These are phyloP conservation scores for Genyomyrus donnyi DNA, from an alignment of 2,113 vertebrate genomes.

Conservation along the genomic window DNA sequence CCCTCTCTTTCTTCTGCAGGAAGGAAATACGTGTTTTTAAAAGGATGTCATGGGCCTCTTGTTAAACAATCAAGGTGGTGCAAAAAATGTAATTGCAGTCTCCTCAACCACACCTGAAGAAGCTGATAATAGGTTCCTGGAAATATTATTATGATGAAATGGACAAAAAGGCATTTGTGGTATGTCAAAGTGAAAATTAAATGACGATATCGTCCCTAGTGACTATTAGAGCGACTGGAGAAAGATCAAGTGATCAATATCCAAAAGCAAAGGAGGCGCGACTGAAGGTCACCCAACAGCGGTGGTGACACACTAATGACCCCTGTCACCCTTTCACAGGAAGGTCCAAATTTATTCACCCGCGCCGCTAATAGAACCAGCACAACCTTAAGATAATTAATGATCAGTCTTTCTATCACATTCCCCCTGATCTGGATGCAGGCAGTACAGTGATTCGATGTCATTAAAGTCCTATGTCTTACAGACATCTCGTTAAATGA, in stretches of 20 bases:
- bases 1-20: conserved; percentile 85
- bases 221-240: background rate
- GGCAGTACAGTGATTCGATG: background rate
- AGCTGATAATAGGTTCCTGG: background rate
- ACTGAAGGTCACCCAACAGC: background rate
- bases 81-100: background rate
- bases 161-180: background rate
- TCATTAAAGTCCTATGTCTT: background rate
- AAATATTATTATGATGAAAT: background rate
- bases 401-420: background rate
- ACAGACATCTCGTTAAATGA: background rate
- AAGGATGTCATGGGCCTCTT: background rate
- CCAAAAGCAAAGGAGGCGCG: background rate
- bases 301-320: background rate
- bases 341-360: background rate
- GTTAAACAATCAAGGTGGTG: background rate
- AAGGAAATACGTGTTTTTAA: conserved; percentile 21
- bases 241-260: background rate
- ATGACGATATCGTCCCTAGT: background rate
- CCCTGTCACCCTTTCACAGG: background rate
- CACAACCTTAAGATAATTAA: background rate
- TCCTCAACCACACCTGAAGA: background rate
- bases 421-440: background rate
- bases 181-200: background rate
- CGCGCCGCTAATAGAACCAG: background rate